phyloP scores from a whole-genome alignment of 1,140 invertebrate genomes.

The Sweltsa coloradensis region DNA sequence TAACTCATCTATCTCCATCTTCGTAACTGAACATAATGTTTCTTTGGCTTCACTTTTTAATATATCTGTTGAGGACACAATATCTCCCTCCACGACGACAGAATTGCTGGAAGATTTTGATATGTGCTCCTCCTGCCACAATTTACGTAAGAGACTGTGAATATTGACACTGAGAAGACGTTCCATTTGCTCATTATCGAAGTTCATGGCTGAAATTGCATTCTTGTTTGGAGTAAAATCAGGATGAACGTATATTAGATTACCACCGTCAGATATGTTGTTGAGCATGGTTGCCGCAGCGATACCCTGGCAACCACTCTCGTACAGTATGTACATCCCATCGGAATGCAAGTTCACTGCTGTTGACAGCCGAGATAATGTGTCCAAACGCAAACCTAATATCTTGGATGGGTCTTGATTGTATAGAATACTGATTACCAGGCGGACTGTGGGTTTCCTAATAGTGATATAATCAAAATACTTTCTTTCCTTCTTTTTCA shows the following conservation, averaged over 20 bases:
- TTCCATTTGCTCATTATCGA: constrained; percentile 46
- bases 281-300: constrained; percentile 69
- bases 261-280: constrained; percentile 48
- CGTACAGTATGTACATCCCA: constrained; percentile 72
- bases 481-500: constrained; percentile 87
- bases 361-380: constrained; percentile 73
- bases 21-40: no score
- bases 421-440: constrained; percentile 68
- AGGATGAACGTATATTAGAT: constrained; percentile 62
- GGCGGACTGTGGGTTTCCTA: constrained; percentile 55
- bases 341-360: constrained; percentile 65
- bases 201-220: constrained; percentile 65
- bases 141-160: constrained; percentile 26
- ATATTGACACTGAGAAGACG: constrained; percentile 57
- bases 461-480: constrained; percentile 71
- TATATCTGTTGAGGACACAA: no score
- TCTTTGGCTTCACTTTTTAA: no score
- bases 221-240: constrained; percentile 66
- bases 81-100: constrained; percentile 54
- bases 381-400: constrained; percentile 68
- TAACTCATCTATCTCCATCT: no score
- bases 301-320: constrained; percentile 73
- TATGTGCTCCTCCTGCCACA: background rate
- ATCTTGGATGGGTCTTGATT: constrained; percentile 62
- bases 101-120: constrained; percentile 6